Evolutionary conservation across 2,888 invertebrate species (phyloP).

Genomic region (Sipha maydis): DNA sequence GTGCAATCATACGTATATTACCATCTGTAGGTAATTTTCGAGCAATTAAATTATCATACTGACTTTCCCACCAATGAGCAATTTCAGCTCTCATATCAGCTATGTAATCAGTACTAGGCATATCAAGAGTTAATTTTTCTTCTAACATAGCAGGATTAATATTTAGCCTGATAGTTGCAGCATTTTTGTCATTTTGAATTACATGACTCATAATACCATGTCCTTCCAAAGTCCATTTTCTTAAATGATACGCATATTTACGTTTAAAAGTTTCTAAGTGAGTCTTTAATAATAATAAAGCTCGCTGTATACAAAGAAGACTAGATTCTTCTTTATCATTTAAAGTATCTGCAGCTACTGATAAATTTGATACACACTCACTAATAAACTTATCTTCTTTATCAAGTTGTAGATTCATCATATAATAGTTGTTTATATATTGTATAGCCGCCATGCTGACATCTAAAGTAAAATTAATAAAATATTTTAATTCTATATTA

Average conservation of each 20-base stretch:
- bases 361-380: constrained; percentile 91
- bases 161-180: constrained; percentile 78
- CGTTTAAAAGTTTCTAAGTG: constrained; percentile 92
- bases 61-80: constrained; percentile 90
- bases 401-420: constrained; percentile 91
- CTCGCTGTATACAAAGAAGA: constrained; percentile 89
- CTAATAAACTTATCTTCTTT: constrained; percentile 93
- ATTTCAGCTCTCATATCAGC: constrained; percentile 94
- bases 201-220: constrained; percentile 83
- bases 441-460: constrained; percentile 95
- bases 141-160: constrained; percentile 90
- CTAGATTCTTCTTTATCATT: constrained; percentile 79
- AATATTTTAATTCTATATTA: constrained; percentile 6
- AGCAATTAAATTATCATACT: constrained; percentile 63
- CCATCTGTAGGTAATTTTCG: constrained; percentile 65
- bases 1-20: constrained; percentile 90
- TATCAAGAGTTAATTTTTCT: constrained; percentile 83
- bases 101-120: constrained; percentile 87
- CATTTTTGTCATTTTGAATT: constrained; percentile 71
- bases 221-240: constrained; percentile 89
- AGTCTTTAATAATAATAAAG: constrained; percentile 85
- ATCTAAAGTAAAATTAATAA: constrained; percentile 69
- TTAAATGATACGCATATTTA: constrained; percentile 86
- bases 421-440: constrained; percentile 92
- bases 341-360: constrained; percentile 82